These are phyloP conservation scores for Meloidogyne floridensis DNA, from an alignment of 1,140 invertebrate species.

Conservation along the genomic window DNA sequence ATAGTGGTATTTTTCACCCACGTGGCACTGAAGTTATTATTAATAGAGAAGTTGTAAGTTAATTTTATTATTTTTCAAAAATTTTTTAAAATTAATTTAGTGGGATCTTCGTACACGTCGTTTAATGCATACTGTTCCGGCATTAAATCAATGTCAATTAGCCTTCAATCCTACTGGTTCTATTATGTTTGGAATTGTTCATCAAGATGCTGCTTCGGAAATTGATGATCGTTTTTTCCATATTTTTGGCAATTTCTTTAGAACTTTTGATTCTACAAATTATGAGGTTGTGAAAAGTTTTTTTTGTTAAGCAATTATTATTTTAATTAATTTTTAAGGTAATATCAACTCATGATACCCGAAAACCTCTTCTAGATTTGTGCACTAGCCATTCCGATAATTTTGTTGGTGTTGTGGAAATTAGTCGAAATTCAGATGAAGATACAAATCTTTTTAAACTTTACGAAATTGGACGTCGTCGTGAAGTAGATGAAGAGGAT, in stretches of 20 bases:
- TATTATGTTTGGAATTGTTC: slow-evolving; percentile 69
- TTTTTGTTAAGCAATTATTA: not conserved
- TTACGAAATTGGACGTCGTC: slow-evolving; percentile 69
- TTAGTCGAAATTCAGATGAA: slow-evolving; percentile 38
- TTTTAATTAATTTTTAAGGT: slow-evolving; percentile 25
- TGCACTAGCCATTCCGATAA: slow-evolving; percentile 71
- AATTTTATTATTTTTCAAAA: not conserved
- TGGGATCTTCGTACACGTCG: slow-evolving; percentile 96
- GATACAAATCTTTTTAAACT: slow-evolving; percentile 68
- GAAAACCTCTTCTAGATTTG: slow-evolving; percentile 71
- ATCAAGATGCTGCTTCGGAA: slow-evolving; percentile 68
- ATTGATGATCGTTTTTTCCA: slow-evolving; percentile 71
- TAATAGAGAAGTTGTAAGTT: slow-evolving; percentile 70
- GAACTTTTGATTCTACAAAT: slow-evolving; percentile 87
- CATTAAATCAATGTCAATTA: slow-evolving; percentile 80
- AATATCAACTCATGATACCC: slow-evolving; percentile 81
- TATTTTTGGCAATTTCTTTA: slow-evolving; percentile 83
- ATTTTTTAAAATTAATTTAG: slow-evolving; percentile 72
- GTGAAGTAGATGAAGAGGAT: slow-evolving; percentile 66
- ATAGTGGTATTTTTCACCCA: slow-evolving; percentile 95
- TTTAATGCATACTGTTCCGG: slow-evolving; percentile 85
- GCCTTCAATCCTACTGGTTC: slow-evolving; percentile 70
- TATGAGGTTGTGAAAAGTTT: slow-evolving; percentile 71
- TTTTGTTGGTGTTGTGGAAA: slow-evolving; percentile 72
- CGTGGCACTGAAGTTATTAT: slow-evolving; percentile 76